Conservation (phyloP, 2,797 vertebrate species). For the Siniperca scherzeri region DNA sequence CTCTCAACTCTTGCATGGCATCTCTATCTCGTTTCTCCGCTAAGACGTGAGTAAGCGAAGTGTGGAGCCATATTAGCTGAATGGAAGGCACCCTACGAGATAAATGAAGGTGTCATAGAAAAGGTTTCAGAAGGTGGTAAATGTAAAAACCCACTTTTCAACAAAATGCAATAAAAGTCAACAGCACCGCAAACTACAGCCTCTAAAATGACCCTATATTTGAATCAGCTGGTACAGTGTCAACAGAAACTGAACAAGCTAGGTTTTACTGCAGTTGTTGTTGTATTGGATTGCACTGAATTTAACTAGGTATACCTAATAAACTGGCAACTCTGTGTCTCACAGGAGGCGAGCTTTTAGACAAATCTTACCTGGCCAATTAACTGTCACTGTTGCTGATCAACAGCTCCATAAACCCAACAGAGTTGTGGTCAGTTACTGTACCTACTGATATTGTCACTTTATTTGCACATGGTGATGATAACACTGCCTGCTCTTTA, state of each 20-base stretch:
- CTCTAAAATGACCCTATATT: not conserved
- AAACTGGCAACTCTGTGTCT: no score
- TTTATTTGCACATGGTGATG: not conserved
- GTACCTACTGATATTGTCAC: not conserved
- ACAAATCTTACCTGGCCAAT: not conserved
- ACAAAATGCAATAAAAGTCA: not conserved
- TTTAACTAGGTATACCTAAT: not conserved
- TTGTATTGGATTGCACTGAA: not conserved
- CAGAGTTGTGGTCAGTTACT: not conserved
- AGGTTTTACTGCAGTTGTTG: not conserved
- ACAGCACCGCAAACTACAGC: not conserved
- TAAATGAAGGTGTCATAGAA: not conserved
- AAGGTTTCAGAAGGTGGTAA: not conserved
- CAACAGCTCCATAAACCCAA: not conserved
- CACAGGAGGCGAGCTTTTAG: not conserved
- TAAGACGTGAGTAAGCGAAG: not conserved
- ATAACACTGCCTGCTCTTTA: not conserved
- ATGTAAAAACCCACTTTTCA: not conserved
- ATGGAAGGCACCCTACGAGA: not conserved
- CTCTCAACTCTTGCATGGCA: not conserved
- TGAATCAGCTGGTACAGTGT: not conserved
- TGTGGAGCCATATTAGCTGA: not conserved
- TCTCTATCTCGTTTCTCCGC: not conserved
- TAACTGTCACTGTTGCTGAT: constrained; percentile 39
- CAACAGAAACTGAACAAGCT: not conserved